phyloP scores from a whole-genome alignment of 2,113 vertebrate species.

The Craseonycteris thonglongyai region DNA sequence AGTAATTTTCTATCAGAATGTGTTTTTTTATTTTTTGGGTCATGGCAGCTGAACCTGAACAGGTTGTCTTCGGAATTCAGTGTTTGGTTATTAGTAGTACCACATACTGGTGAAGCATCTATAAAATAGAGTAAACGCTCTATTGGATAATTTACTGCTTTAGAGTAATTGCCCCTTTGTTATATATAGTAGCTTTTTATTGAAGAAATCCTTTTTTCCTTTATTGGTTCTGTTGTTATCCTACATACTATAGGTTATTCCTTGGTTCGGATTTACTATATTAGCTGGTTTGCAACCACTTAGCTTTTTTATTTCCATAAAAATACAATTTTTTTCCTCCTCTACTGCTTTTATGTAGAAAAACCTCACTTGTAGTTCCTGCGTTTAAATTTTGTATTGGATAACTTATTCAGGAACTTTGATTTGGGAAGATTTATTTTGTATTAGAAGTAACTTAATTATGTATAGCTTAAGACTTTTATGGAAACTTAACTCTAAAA shows the following conservation, averaged over 20 bases:
- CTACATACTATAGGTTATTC: too few relatives aligned
- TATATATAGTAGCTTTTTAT: background rate
- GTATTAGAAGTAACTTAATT: slow-evolving; percentile 17
- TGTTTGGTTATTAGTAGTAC: background rate
- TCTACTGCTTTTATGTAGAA: background rate
- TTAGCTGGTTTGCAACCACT: background rate
- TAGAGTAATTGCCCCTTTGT: background rate
- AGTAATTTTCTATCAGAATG: background rate
- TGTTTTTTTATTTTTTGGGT: background rate
- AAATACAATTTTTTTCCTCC: background rate
- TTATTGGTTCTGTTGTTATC: too few relatives aligned
- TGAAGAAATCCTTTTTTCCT: background rate
- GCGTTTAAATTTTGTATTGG: background rate
- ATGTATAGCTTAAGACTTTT: background rate
- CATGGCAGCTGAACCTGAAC: background rate
- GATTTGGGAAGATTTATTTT: background rate
- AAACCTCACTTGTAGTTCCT: background rate
- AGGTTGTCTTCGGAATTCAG: background rate
- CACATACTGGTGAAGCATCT: background rate
- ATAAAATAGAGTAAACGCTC: background rate
- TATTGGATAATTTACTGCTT: background rate
- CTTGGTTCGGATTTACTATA: background rate
- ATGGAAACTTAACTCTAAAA: slow-evolving; percentile 18
- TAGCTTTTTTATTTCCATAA: slow-evolving; percentile 36
- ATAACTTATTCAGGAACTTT: background rate